Percentiles rank a stretch among this genome's conserved stretches.
phyloP scores from a whole-genome alignment of 2,113 vertebrate species.

The Upupa epops region DNA sequence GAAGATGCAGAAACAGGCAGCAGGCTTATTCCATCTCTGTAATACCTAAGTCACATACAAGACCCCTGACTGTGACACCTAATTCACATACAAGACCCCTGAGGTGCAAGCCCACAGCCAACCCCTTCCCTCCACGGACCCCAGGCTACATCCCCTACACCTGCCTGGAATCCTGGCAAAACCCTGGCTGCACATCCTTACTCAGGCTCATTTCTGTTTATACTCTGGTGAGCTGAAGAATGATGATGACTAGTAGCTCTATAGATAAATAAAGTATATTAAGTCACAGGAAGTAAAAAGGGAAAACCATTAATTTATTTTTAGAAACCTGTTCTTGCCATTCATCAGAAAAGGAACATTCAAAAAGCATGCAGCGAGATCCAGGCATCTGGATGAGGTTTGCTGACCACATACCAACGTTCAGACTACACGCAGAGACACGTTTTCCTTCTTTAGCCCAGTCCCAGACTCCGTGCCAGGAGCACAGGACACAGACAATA shows the following conservation, averaged over 20 bases:
- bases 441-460: constrained; percentile 46
- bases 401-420: constrained; percentile 42
- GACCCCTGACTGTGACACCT: too few species aligned
- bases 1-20: neutral
- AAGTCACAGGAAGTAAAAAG: constrained; percentile 57
- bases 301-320: constrained; percentile 70
- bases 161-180: constrained; percentile 32
- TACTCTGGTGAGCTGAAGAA: neutral
- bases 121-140: neutral
- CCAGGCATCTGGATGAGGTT: constrained; percentile 60
- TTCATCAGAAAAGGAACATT: constrained; percentile 69
- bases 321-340: constrained; percentile 73
- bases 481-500: neutral
- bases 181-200: constrained; percentile 1
- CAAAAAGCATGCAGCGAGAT: constrained; percentile 56
- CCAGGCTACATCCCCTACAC: neutral
- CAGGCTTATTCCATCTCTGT: neutral
- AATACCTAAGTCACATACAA: neutral
- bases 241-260: constrained; percentile 21
- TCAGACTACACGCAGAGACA: constrained; percentile 36
- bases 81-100: neutral
- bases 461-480: constrained; percentile 9
- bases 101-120: neutral
- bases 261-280: constrained; percentile 64
- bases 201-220: constrained; percentile 34